These are phyloP conservation scores for Drosophila mercatorum DNA, from an alignment of 2,888 invertebrate species.

Conservation along the genomic window DNA sequence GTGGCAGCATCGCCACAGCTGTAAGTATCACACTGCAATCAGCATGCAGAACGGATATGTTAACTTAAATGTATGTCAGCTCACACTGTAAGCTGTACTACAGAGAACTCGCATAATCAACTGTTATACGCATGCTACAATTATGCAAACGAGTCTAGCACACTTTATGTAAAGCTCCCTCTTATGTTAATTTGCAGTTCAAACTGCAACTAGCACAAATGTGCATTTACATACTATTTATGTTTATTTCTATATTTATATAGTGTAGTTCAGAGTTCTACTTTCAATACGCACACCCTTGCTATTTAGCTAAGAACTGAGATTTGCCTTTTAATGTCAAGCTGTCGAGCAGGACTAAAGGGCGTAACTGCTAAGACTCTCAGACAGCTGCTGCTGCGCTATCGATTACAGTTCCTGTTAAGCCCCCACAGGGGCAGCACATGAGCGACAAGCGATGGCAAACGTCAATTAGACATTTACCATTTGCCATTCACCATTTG, in stretches of 20 bases:
- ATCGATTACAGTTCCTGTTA: conserved; percentile 43
- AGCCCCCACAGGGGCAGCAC: conserved; percentile 15
- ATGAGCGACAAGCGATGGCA: conserved; percentile 20
- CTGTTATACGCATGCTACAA: neutral
- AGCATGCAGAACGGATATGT: too few species aligned
- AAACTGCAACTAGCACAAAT: neutral
- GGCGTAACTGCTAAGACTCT: conserved; percentile 16
- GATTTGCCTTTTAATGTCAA: conserved; percentile 36
- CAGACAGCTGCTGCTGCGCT: conserved; percentile 37
- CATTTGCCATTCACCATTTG: conserved; percentile 59
- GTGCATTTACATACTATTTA: neutral
- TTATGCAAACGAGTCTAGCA: neutral
- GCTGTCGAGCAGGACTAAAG: conserved; percentile 22
- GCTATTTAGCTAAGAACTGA: conserved; percentile 11
- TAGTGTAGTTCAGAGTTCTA: conserved; percentile 16
- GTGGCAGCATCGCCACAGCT: neutral
- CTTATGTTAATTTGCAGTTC: neutral
- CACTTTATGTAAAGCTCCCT: neutral
- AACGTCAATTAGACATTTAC: conserved; percentile 67
- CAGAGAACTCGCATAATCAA: neutral
- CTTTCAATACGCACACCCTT: neutral
- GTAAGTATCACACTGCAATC: too few species aligned
- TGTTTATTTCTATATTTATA: neutral
- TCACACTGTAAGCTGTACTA: too few species aligned
- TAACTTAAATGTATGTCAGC: too few species aligned